These are phyloP conservation scores for Sitobion miscanthi DNA, from an alignment of 1,140 invertebrate genomes.

Conservation along the genomic window DNA sequence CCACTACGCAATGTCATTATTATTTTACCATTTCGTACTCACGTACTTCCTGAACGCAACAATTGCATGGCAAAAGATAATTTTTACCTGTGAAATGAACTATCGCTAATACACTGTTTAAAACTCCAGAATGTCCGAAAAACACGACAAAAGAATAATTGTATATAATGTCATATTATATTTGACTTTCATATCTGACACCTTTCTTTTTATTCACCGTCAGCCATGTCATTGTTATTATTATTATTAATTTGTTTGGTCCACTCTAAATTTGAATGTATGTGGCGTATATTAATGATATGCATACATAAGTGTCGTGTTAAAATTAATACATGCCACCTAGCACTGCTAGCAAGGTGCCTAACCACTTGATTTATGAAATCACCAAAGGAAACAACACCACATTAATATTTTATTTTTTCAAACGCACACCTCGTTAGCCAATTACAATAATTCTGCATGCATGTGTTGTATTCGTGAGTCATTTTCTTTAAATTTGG, in stretches of 20 bases:
- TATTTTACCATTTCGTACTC: slow-evolving; percentile 10
- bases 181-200: not conserved
- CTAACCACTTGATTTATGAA: slow-evolving; percentile 18
- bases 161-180: not conserved
- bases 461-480: not conserved
- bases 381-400: not conserved
- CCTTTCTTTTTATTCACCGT: not conserved
- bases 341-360: not conserved
- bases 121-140: not conserved
- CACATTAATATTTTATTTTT: not conserved
- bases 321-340: not conserved
- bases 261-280: not conserved
- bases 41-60: slow-evolving; percentile 23
- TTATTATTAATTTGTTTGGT: not conserved
- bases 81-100: not conserved
- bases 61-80: slow-evolving; percentile 43
- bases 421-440: not conserved
- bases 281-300: not conserved
- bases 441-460: not conserved
- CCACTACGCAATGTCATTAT: not conserved
- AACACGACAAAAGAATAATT: slow-evolving; percentile 40
- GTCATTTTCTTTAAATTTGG: not conserved
- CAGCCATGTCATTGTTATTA: not conserved
- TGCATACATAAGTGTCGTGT: not conserved
- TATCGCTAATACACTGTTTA: not conserved